A percentile compares a stretch with the other conserved stretches of the same genome.
These are phyloP conservation scores for Parasteatoda lunata DNA, from an alignment of 2,888 invertebrate species.

Conservation along the genomic window DNA sequence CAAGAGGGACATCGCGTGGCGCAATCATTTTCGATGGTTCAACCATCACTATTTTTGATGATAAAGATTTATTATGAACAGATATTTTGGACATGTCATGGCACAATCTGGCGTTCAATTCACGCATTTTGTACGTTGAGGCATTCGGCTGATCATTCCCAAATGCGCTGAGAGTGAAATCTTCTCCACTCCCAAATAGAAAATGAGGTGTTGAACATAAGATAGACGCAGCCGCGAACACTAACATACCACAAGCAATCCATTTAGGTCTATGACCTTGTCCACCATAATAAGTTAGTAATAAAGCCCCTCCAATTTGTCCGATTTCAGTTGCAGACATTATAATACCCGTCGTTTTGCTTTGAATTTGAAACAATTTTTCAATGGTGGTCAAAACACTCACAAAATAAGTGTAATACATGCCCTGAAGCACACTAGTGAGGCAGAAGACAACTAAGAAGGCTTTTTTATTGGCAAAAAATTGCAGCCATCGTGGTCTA, in stretches of 20 bases:
- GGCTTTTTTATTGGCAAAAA: constrained; percentile 87
- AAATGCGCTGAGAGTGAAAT: constrained; percentile 76
- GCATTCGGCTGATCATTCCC: constrained; percentile 79
- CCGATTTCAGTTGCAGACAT: constrained; percentile 94
- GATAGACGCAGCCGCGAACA: constrained; percentile 89
- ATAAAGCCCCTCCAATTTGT: constrained; percentile 90
- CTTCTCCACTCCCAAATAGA: constrained; percentile 84
- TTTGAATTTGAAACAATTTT: constrained; percentile 92
- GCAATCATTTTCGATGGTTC: constrained; percentile 56
- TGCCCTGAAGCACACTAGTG: constrained; percentile 78
- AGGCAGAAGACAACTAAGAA: constrained; percentile 86
- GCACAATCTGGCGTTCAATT: constrained; percentile 69
- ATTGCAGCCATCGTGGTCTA: constrained; percentile 83
- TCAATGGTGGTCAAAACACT: constrained; percentile 94
- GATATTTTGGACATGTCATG: constrained; percentile 36
- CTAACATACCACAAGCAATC: constrained; percentile 93
- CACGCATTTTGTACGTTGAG: constrained; percentile 60
- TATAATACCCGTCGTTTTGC: constrained; percentile 90
- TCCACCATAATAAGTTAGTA: constrained; percentile 91
- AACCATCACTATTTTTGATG: constrained; percentile 4
- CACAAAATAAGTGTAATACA: constrained; percentile 95
- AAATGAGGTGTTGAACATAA: constrained; percentile 91
- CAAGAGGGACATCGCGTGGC: constrained; percentile 44
- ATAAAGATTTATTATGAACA: neutral
- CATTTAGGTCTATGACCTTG: constrained; percentile 93